phyloP scores from a whole-genome alignment of 1,140 invertebrate genomes.

The Fopius arisanus region DNA sequence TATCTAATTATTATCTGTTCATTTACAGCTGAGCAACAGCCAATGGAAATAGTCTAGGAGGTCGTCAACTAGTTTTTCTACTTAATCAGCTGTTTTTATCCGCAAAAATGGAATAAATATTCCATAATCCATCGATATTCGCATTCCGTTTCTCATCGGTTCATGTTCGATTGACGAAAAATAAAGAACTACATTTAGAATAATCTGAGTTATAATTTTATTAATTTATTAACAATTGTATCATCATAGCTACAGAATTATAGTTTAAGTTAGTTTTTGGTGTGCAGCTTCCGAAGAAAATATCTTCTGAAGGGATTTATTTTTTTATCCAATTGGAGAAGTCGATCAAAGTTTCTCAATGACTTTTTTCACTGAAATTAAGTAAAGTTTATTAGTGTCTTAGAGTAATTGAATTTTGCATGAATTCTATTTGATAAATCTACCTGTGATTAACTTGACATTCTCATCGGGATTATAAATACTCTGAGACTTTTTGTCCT shows the following conservation, averaged over 20 bases:
- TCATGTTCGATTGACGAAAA: background rate
- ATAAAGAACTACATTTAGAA: background rate
- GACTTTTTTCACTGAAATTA: slow-evolving; percentile 18
- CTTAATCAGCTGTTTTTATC: background rate
- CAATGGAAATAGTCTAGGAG: slow-evolving; percentile 47
- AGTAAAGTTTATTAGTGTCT: background rate
- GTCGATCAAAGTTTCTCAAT: slow-evolving; percentile 41
- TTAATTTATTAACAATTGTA: background rate
- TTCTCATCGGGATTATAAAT: slow-evolving; percentile 52
- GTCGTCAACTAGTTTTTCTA: background rate
- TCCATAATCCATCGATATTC: slow-evolving; percentile 21
- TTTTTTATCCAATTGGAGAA: background rate
- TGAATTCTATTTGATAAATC: background rate
- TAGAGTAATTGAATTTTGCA: background rate
- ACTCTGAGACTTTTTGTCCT: slow-evolving; percentile 51
- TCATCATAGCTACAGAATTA: slow-evolving; percentile 23
- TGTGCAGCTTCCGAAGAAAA: slow-evolving; percentile 35
- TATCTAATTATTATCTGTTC: slow-evolving; percentile 5
- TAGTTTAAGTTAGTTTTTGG: slow-evolving; percentile 48
- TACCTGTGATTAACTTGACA: slow-evolving; percentile 60
- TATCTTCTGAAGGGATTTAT: background rate
- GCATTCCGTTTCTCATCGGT: slow-evolving; percentile 16
- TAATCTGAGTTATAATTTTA: background rate
- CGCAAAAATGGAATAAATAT: slow-evolving; percentile 7
- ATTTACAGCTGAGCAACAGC: slow-evolving; percentile 42